A percentile compares a stretch with the other conserved stretches of the same genome.
phyloP scores from a whole-genome alignment of 2,888 invertebrate genomes.

The Ditylenchus weischeri region DNA sequence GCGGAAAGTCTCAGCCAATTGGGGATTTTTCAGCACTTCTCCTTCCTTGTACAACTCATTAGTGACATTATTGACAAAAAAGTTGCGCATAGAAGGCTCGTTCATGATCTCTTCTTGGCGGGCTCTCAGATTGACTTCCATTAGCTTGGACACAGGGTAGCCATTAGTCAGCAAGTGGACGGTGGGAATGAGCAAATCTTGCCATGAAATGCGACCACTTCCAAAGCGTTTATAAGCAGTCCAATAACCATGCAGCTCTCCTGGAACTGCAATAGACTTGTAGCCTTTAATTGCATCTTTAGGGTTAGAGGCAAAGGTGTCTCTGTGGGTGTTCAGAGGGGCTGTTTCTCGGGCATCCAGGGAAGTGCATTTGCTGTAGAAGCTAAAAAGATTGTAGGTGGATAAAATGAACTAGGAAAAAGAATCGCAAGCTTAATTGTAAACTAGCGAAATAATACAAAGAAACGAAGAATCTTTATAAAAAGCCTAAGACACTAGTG shows the following conservation, averaged over 20 bases:
- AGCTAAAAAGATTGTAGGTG: conserved; percentile 10
- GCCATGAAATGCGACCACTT: conserved; percentile 45
- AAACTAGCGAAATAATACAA: too few species aligned
- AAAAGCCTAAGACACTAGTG: too few species aligned
- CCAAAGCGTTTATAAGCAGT: conserved; percentile 52
- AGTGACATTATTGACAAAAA: conserved; percentile 53
- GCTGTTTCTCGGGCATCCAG: conserved; percentile 62
- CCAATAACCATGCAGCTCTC: conserved; percentile 45
- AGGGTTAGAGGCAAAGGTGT: conserved; percentile 16
- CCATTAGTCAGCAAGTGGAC: conserved; percentile 40
- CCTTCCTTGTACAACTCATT: conserved; percentile 55
- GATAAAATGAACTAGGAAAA: background rate
- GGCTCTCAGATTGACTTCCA: conserved; percentile 23
- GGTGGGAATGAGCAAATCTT: conserved; percentile 44
- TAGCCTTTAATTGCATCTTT: conserved; percentile 30
- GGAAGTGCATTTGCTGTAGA: conserved; percentile 26
- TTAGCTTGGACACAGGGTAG: conserved; percentile 29
- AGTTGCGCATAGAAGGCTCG: conserved; percentile 45
- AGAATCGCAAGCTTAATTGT: too few species aligned
- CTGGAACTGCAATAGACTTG: conserved; percentile 42
- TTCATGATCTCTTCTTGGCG: conserved; percentile 37
- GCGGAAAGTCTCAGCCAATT: conserved; percentile 45
- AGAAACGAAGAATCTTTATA: too few species aligned
- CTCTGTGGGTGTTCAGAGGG: conserved; percentile 22
- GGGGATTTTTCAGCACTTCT: conserved; percentile 51